Base-by-base conservation (phyloP, 2,888 invertebrate genomes). In the Calameuta idolon region DNA sequence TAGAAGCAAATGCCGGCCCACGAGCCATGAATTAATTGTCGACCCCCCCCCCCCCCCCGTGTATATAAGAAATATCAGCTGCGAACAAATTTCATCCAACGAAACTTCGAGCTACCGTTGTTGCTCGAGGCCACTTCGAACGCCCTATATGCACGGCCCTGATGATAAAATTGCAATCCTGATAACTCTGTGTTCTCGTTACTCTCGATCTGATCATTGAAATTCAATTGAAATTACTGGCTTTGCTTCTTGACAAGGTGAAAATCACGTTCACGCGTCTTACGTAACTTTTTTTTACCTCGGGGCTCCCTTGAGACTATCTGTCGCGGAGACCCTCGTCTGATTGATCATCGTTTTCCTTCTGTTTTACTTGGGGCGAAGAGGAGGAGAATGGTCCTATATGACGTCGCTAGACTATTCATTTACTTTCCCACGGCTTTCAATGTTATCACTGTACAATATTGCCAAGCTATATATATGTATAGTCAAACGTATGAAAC, bases 11-110 rank as follows among this genome's bases (percentile, higher is more conserved):
- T 85, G 81, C 82, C 37, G 75, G 80, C 85, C 83, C 84, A 87
- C 81, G 83, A 80, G 81, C 81, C 82, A 80, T 84, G 83, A 85
- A 88, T 87, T 87, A 87, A 88, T 88, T 87, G 83, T 81, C 76
- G 77, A 85, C 82, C 83, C 84, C 85, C 83, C 85, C 83, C 83
- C 33, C 33, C 86, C 75, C 5, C 23, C 79, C 83, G 81, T 85
- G 82, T 82, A 80, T 85, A 85, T 84, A 87, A 87, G 87, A 86
- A 88, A 86, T 84, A 80, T 79, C 75, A 79, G 9, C 23, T 23
- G 23, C 55, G 15, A 55, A 23, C 55, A 23, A 23, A 55, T 55
- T 55, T 55, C 55, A 80, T 83, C 80, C 82, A 82, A 81, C 80
- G 75, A 77, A 69, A 76, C 76, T 77, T 74, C 76, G 68, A 34